phyloP scores from a whole-genome alignment of 1,140 invertebrate species.

The Leptoteleia sp. region DNA sequence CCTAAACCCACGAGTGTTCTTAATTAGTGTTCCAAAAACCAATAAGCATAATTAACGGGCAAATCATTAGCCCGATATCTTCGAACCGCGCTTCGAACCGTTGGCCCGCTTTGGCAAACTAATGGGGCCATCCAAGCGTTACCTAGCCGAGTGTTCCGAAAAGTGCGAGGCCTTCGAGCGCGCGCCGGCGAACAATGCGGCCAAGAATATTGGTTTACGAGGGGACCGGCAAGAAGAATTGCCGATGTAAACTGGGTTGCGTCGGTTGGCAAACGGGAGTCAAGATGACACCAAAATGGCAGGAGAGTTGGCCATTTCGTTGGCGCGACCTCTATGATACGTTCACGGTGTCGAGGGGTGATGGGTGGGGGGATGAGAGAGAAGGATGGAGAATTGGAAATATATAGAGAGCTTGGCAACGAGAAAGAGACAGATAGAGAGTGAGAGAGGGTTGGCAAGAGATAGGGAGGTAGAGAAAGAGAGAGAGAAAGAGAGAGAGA shows the following conservation, averaged over 20 bases:
- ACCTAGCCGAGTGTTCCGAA: neutral
- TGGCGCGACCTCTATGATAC: constrained; percentile 28
- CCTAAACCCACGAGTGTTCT: too few species aligned
- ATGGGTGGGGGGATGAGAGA: too few species aligned
- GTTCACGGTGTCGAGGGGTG: neutral
- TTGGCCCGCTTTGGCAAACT: too few species aligned
- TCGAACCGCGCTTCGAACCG: too few species aligned
- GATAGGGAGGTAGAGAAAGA: neutral
- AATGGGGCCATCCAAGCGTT: neutral
- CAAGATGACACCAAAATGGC: constrained; percentile 63
- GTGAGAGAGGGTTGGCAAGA: neutral
- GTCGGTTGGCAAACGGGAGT: constrained; percentile 43
- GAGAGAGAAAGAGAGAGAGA: neutral
- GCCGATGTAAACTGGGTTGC: constrained; percentile 34
- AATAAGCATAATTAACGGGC: too few species aligned
- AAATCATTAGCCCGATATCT: too few species aligned
- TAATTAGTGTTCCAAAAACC: too few species aligned
- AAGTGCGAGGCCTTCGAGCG: constrained; percentile 32
- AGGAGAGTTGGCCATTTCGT: constrained; percentile 50
- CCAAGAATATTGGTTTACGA: constrained; percentile 60
- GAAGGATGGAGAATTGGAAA: neutral
- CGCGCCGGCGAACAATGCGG: constrained; percentile 19
- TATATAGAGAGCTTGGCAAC: neutral
- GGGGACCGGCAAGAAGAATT: constrained; percentile 31
- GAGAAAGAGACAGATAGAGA: neutral